Evolutionary conservation across 2,888 invertebrate genomes (phyloP), one percentile per base, ranked within the genome.

Genomic region (Xanthorhoe spadicearia): DNA sequence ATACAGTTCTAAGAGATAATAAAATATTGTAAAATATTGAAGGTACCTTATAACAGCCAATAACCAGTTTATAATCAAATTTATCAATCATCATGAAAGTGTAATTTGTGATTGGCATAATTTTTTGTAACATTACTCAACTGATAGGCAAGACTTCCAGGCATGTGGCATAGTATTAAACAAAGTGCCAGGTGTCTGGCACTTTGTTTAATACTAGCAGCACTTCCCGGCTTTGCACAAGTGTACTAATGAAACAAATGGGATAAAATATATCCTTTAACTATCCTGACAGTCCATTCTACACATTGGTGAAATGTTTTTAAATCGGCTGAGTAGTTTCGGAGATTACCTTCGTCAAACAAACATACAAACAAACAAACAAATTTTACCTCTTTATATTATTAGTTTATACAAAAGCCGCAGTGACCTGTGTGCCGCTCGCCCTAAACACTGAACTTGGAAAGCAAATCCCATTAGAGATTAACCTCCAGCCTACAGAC

Each of bases 391-490:
- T n/a, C n/a, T n/a, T n/a, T n/a, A n/a, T n/a, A n/a, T n/a, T n/a
- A n/a, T n/a, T n/a, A n/a, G n/a, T n/a, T n/a, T n/a, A n/a, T 17
- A 17, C 13, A 5, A 28, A n/a, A 15, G 43, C 13, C 38, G 28
- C 38, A 43, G 13, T 17, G 52, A 46, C 19, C 52, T 48, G 17
- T 18, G 63, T 18, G 43, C 46, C 19, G 32, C 54, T 70, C 57
- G 65, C 32, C 70, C 58, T 62, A 54, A 65, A 64, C 69, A 66
- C 49, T 74, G 71, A 73, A 77, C 77, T 78, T 79, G 75, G 74
- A 78, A 76, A 76, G 69, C 76, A 81, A 83, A 82, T 78, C 80
- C 74, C 69, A 79, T 81, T 80, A 80, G 64, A 68, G 64, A 66
- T 76, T 76, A 77, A 75, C 75, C 71, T 75, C 70, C 68, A 70